Conservation (phyloP, 2,888 invertebrate genomes). For the Biston betularia region DNA sequence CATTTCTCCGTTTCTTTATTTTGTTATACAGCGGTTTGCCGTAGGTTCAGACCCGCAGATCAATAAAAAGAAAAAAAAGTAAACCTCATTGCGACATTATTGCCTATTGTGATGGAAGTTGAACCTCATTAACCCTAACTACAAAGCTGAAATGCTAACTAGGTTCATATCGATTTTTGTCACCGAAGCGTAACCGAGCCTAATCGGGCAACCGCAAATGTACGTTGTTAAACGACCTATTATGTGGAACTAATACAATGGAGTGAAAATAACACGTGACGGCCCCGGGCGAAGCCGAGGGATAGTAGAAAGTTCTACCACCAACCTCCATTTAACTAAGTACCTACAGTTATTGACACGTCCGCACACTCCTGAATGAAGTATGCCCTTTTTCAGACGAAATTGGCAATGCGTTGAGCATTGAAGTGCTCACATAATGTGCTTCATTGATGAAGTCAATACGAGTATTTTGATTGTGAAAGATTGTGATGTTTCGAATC, state of each 20-base stretch:
- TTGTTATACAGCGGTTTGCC: no score
- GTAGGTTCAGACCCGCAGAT: no score
- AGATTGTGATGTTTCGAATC: neutral
- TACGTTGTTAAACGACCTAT: slow-evolving; percentile 29
- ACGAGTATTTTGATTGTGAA: neutral
- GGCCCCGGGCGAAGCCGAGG: slow-evolving; percentile 41
- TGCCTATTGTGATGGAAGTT: no score
- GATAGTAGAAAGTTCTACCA: slow-evolving; percentile 47
- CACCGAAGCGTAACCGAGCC: slow-evolving; percentile 10
- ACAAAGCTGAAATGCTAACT: slow-evolving; percentile 6
- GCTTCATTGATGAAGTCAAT: no score
- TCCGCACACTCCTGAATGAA: slow-evolving; percentile 13
- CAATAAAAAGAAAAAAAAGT: no score
- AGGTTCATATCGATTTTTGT: slow-evolving; percentile 14
- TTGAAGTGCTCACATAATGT: neutral
- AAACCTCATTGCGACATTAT: neutral
- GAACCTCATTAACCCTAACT: slow-evolving; percentile 6
- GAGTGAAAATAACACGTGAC: slow-evolving; percentile 41
- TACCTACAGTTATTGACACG: slow-evolving; percentile 25
- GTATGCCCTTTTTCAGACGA: slow-evolving; percentile 10
- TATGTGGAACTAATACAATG: slow-evolving; percentile 38
- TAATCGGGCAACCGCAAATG: slow-evolving; percentile 2
- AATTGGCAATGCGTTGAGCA: slow-evolving; percentile 6
- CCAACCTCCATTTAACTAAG: slow-evolving; percentile 32
- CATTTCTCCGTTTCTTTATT: no score